Base-by-base conservation (phyloP, 2,113 vertebrate species). In the Empidonax alnorum region DNA sequence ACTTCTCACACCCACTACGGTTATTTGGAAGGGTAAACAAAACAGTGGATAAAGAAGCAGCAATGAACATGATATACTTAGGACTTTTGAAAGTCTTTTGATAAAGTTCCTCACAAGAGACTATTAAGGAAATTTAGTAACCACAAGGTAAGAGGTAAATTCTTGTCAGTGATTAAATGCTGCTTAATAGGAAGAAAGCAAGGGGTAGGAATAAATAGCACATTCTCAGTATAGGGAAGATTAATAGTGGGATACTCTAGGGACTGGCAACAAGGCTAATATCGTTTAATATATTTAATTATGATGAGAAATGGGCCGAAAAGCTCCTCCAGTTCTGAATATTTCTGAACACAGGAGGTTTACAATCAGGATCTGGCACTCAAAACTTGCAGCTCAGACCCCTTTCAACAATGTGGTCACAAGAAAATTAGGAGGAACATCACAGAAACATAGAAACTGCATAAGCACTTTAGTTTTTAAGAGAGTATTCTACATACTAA, bases 71-170 rank as follows among this genome's bases (percentile, higher is more conserved):
- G 15, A 92, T 62, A 80, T 23, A 81, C 82, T 46, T 91, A 75
- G 4, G 67, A 75, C 10, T 80, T 96, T 58, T 78, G 86, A 81
- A 96, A 80, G 59, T 78, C 84, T 94, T 96, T 96, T 93, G 95
- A 89, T 88, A 91, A 83, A 93, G 46, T n/a, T 77, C 63, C 87
- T 86, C 87, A 85, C 82, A 90, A 91, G 63, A 93, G 73, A 95
- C 79, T 93, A 91, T 87, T 83, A 71, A 87, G 73, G 88, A 96
- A 94, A 95, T 93, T 87, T 82, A 92, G 80, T 82, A 94, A 95
- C 84, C 76, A 73, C 88, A 92, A 73, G 49, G 33, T 87, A 90
- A 93, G 73, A 93, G 56, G 58, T 44, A 94, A 97, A 82, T 56
- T 92, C 81, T 71, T 94, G 30, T 79, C 86, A 85, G 39, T 50